Base-by-base conservation (phyloP, 2,888 invertebrate species). In the Balanococcus diminutus region DNA sequence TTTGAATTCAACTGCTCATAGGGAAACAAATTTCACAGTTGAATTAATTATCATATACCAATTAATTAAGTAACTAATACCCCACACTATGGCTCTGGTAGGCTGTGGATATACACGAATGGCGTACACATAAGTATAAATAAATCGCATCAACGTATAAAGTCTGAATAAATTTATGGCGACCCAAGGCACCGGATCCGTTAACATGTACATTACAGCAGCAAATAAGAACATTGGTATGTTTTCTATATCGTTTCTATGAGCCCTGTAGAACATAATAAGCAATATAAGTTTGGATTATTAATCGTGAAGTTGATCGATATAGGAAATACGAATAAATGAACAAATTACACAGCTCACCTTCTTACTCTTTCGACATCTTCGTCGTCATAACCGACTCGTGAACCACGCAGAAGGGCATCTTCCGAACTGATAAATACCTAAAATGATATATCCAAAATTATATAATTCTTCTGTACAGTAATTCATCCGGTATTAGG, bases 171-270 rank as follows among this genome's bases (percentile, higher is more conserved):
- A 89, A 87, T 91, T 90, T 75, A 91, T 90, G 5, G 93, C 93
- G 0, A 91, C 85, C 87, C 88, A 89, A 3, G 90, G 89, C 83
- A 89, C 89, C 0, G 94, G 94, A 0, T 91, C 90, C 0, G 93
- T 93, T 32, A 92, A 90, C 86, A 93, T 89, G 90, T 93, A 95
- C 86, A 93, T 89, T 2, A 92, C 91, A 2, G 92, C 93, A 39
- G 93, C 89, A 16, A 93, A 88, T 89, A 93, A 91, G 89, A 94
- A 94, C 2, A 92, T 91, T 0, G 93, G 91, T 86, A 95, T 94
- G 89, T 94, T 95, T 90, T 94, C 94, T 89, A 94, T 89, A 89
- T 94, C 94, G 89, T 95, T 94, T 88, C 92, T 90, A 89, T 94
- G 94, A n/a, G 93, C 94, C 88, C 94, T 94, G 42, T 25, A n/a